phyloP scores from a whole-genome alignment of 2,113 vertebrate genomes.

The Chamaea fasciata region DNA sequence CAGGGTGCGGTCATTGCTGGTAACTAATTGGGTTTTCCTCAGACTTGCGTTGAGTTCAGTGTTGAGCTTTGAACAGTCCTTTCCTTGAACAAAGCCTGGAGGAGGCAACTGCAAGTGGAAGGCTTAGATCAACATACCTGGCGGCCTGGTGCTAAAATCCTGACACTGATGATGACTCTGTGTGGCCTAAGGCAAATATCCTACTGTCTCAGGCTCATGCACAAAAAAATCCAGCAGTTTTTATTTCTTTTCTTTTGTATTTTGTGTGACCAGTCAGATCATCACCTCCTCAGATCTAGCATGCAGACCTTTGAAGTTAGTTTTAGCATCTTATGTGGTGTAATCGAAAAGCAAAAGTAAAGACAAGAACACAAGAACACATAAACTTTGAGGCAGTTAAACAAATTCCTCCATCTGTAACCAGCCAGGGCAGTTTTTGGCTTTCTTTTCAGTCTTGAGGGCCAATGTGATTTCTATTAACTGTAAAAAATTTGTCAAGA shows the following conservation, averaged over 20 bases:
- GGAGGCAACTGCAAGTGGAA: neutral
- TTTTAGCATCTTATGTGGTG: neutral
- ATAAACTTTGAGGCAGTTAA: neutral
- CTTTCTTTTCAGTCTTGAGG: neutral
- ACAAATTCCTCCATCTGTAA: neutral
- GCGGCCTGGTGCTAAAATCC: neutral
- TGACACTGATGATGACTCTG: neutral
- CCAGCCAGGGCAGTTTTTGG: neutral
- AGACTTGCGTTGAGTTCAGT: neutral
- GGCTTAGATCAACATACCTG: neutral
- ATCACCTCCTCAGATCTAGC: neutral
- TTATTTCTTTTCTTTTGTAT: neutral
- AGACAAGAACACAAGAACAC: neutral
- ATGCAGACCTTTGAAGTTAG: neutral
- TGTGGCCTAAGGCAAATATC: neutral
- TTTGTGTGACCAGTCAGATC: neutral
- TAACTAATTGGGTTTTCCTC: neutral
- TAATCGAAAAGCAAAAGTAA: neutral
- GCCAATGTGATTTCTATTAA: neutral
- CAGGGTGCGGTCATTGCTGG: constrained; percentile 31
- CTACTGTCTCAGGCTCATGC: neutral
- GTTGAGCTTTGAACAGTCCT: neutral
- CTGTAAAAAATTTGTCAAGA: neutral
- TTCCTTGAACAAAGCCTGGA: neutral
- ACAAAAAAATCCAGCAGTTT: neutral